Conservation (phyloP, 1,140 invertebrate genomes). For the Idris sp. region DNA sequence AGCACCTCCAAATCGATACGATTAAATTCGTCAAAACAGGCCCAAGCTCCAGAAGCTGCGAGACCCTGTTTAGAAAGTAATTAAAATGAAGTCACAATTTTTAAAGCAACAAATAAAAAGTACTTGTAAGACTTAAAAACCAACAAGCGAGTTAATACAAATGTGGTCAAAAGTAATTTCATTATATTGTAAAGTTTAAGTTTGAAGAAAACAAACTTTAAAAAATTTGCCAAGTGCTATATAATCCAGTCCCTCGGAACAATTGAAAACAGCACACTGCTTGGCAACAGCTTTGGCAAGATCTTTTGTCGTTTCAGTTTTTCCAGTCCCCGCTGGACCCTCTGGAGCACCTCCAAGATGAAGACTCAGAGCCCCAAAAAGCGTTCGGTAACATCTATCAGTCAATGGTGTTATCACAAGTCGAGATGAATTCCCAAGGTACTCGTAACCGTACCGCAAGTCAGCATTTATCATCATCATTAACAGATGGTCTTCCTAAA, state of each 20-base stretch:
- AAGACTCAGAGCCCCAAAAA: slow-evolving; percentile 93
- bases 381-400: slow-evolving; percentile 92
- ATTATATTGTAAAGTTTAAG: too few relatives aligned
- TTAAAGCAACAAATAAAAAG: too few relatives aligned
- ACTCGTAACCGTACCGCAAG: slow-evolving; percentile 95
- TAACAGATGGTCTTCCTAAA: slow-evolving; percentile 82
- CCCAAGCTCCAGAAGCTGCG: slow-evolving; percentile 96
- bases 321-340: too few relatives aligned
- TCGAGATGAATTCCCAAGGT: slow-evolving; percentile 91
- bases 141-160: too few relatives aligned
- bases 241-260: slow-evolving; percentile 95
- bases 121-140: too few relatives aligned
- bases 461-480: slow-evolving; percentile 95
- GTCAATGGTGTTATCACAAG: slow-evolving; percentile 93
- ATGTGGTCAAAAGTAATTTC: too few relatives aligned
- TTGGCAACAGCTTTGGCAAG: slow-evolving; percentile 97
- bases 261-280: slow-evolving; percentile 98
- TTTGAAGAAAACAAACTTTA: slow-evolving; percentile 83
- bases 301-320: slow-evolving; percentile 98
- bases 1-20: slow-evolving; percentile 91
- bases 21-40: slow-evolving; percentile 98
- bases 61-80: slow-evolving; percentile 81
- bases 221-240: slow-evolving; percentile 98
- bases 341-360: slow-evolving; percentile 92
- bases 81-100: too few relatives aligned